Percentiles rank a stretch among this genome's conserved stretches.
Conservation (phyloP, 2,888 invertebrate species). For the Apamea crenata region DNA sequence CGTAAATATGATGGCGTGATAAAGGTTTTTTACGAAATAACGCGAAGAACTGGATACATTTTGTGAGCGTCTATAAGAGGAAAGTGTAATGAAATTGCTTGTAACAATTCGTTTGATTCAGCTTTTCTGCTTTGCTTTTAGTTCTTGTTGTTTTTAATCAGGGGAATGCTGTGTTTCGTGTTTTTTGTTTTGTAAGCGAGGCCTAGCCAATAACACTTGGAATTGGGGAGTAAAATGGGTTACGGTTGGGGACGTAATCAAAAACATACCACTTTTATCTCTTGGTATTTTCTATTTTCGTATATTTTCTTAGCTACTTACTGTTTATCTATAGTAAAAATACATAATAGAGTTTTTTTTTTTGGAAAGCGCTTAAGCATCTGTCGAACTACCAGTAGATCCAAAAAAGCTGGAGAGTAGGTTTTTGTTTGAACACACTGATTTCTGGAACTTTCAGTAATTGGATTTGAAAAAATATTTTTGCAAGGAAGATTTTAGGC, state of each 20-base stretch:
- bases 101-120: constrained; percentile 43
- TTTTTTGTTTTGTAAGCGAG: constrained; percentile 27
- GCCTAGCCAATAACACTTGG: constrained; percentile 2
- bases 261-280: background rate
- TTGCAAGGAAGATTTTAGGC: background rate
- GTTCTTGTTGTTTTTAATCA: constrained; percentile 48
- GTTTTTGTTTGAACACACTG: background rate
- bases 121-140: constrained; percentile 35
- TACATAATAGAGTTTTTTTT: background rate
- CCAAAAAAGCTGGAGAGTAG: background rate
- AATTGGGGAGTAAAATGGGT: background rate
- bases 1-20: constrained; percentile 53
- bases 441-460: background rate
- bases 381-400: background rate
- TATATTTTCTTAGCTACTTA: background rate
- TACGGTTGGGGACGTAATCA: background rate
- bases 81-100: constrained; percentile 42
- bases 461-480: background rate
- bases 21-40: constrained; percentile 56
- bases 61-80: constrained; percentile 30
- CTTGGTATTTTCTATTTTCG: background rate
- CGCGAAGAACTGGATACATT: constrained; percentile 37
- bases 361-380: background rate
- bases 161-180: constrained; percentile 24
- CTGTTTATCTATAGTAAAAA: background rate